Base-by-base conservation (phyloP, 37 sponge, comb jelly and placozoan species). In the Chondrosia reniformis region DNA sequence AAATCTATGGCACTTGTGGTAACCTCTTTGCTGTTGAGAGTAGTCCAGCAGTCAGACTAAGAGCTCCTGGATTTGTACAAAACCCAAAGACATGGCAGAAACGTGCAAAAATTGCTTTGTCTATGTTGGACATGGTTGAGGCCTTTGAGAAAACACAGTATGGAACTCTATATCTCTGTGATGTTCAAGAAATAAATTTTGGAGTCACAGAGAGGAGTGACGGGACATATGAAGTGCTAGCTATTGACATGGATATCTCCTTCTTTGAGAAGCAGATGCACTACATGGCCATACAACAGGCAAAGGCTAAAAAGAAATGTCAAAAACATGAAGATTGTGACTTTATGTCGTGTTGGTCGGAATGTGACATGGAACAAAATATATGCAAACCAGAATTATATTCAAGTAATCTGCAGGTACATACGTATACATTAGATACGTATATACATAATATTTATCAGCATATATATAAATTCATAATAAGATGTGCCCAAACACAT, bases 211-310 rank as follows among this genome's bases (percentile, higher is more conserved):
- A 4, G 37, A 32, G n/a, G 1, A 30, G 27, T 22, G 71, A 80
- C 32, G 79, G 81, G 0, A 43, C 45, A 21, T 32, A 77, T 5
- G 31, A 76, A 37, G 86, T 67, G 33, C 73, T 73, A 43, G 62
- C 85, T 19, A 85, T 89, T 32, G 90, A 89, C 55, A 32, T 84
- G 40, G 90, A 89, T 64, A 80, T 89, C 7, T 59, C 85, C 31
- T 74, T 63, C 33, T 88, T 83, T 76, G 72, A 76, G n/a, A 5
- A 44, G 15, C 41, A 39, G 43, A 37, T 69, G 32, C 0, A 30
- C 7, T 1, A 34, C n/a, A 69, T 39, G 42, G 43, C 42, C 2
- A 3, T 8, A 28, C 3, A 24, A 56, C 58, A 56, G 8, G 58
- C 58, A 2, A 56, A 56, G 7, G n/a, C 25, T 24, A 28, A 6